Percentiles rank a stretch among this genome's conserved stretches.
Conservation (phyloP, 37 sponge, comb jelly and placozoan genomes). For the Aphrocallistes beatrix region DNA sequence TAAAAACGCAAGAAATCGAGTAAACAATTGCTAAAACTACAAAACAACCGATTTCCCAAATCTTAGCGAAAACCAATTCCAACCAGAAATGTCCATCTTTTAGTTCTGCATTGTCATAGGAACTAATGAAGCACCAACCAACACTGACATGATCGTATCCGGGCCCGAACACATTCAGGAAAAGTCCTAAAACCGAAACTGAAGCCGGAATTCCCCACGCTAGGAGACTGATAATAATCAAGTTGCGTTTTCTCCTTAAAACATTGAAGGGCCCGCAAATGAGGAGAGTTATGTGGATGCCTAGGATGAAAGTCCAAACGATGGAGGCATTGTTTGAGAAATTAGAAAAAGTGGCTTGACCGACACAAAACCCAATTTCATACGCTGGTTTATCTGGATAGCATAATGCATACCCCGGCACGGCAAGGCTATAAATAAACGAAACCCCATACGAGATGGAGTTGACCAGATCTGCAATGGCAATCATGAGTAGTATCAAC, state of each 20-base stretch:
- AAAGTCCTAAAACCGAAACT: background rate
- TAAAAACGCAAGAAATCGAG: background rate
- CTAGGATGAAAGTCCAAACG: background rate
- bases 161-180: background rate
- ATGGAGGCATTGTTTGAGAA: background rate
- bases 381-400: background rate
- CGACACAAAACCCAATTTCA: background rate
- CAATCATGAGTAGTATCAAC: background rate
- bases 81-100: background rate
- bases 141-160: background rate
- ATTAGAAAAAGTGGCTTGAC: background rate
- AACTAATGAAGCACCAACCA: conserved; percentile 8
- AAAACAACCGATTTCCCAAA: background rate
- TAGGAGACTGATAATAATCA: background rate
- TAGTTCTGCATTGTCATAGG: background rate
- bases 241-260: background rate
- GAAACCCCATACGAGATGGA: background rate
- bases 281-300: background rate
- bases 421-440: background rate
- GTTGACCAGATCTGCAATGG: background rate
- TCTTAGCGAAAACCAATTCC: background rate
- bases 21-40: background rate
- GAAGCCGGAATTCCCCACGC: background rate
- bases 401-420: background rate
- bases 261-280: background rate